Conservation (phyloP, 2,113 vertebrate species). For the Taurulus bubalis region DNA sequence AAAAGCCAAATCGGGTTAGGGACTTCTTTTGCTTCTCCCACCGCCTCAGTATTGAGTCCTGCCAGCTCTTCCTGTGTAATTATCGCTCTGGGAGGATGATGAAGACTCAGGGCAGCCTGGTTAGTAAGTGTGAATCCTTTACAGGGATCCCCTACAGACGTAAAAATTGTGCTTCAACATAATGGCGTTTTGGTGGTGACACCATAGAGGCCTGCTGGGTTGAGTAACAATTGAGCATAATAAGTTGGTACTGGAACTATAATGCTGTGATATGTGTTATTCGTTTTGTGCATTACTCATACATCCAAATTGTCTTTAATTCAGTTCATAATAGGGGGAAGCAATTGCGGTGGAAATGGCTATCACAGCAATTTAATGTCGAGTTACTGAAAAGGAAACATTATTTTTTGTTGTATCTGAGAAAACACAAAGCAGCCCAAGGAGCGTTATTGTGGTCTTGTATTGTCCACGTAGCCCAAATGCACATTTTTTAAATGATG, state of each 20-base stretch:
- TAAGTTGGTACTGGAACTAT: background rate
- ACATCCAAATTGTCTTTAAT: background rate
- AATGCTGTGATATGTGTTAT: background rate
- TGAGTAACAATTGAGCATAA: background rate
- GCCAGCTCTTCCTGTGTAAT: conserved; percentile 49
- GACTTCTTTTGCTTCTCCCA: conserved; percentile 16
- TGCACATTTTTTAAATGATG: background rate
- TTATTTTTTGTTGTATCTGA: background rate
- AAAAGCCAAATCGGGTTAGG: conserved; percentile 21
- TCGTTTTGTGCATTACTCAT: background rate
- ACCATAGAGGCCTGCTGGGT: background rate
- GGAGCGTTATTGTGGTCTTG: background rate
- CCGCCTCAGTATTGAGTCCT: conserved; percentile 22
- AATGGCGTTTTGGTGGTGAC: conserved; percentile 22
- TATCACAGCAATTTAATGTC: background rate
- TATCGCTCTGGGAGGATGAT: conserved; percentile 42
- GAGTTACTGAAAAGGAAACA: background rate
- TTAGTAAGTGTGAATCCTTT: conserved; percentile 33
- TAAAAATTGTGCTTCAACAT: conserved; percentile 25
- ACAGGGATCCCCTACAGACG: conserved; percentile 22
- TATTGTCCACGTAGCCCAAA: background rate
- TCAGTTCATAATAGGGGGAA: background rate
- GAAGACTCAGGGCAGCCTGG: conserved; percentile 39
- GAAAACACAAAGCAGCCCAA: conserved; percentile 11
- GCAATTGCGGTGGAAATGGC: background rate